Conservation (phyloP, 1,140 invertebrate species). For the Mycetomoellerius zeteki region DNA sequence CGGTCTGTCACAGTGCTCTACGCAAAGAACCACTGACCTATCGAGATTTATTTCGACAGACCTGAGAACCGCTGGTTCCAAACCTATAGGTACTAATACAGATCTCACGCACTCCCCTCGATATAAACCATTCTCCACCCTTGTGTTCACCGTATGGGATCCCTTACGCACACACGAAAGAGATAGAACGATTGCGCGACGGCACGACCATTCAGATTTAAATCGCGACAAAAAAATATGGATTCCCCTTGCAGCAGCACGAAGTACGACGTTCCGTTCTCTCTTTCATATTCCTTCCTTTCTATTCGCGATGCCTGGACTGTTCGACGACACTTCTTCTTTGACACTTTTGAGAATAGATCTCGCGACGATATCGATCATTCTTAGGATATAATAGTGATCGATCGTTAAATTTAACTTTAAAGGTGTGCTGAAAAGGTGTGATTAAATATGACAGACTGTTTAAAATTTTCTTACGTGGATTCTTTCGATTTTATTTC, state of each 20-base stretch:
- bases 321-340: conserved; percentile 35
- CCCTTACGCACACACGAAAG: conserved; percentile 77
- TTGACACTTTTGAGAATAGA: conserved; percentile 47
- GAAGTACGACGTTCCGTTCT: conserved; percentile 78
- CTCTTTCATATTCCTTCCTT: conserved; percentile 75
- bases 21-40: conserved; percentile 24
- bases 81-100: conserved; percentile 85
- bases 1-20: background rate
- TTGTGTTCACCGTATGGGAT: conserved; percentile 80
- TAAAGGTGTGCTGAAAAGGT: conserved; percentile 6
- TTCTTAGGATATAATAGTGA: conserved; percentile 13
- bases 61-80: conserved; percentile 82
- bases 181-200: conserved; percentile 76
- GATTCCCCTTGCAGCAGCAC: conserved; percentile 83
- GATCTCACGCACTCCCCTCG: conserved; percentile 86
- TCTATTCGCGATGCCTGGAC: conserved; percentile 27
- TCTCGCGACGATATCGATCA: conserved; percentile 42
- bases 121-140: conserved; percentile 84
- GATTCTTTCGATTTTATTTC: conserved; percentile 76
- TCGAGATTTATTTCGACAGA: background rate
- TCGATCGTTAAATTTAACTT: conserved; percentile 44
- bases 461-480: conserved; percentile 68
- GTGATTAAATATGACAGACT: conserved; percentile 33
- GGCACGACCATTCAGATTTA: conserved; percentile 85
- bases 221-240: conserved; percentile 82